Evolutionary conservation across 2,888 invertebrate genomes (phyloP), one percentile per base, ranked within the genome.

Genomic region (Therioaphis trifolii): DNA sequence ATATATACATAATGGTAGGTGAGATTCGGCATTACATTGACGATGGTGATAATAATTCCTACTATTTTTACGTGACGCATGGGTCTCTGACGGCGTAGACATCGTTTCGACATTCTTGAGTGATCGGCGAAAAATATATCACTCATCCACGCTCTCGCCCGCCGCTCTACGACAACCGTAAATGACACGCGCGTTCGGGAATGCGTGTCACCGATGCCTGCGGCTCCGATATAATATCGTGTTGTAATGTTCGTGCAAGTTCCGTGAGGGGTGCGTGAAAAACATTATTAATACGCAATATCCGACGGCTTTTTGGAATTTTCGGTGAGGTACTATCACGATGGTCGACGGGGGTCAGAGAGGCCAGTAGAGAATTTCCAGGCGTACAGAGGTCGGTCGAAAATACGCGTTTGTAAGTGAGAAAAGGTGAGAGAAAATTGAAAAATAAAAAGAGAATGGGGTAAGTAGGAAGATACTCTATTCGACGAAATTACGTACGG

Each of bases 51-150:
- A 80, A 80, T 72, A 61, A 82, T 82, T 66, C 74, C 61, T 24
- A 72, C 18, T 82, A 74, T 82, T 74, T 72, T 82, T 82, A 82
- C 21, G 24, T 49, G 21, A 24, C 61, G 15, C 27, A 4, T 43
- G 21, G 2, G 2, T 1, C 18, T 35, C 15, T 11, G 35, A 24
- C n/a, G n/a, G 21, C 55, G n/a, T 5, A 55, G n/a, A 55, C 68
- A 77, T 77, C 29, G 35, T 78, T 78, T 68, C 35, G 68, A 78
- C 78, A 79, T 79, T 79, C 78, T 55, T 27, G 43, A 55, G 55
- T 43, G 68, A 79, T 69, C 27, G 78, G 55, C n/a, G 14, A 69
- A 77, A 79, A 69, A 79, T 79, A 79, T 79, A n/a, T n/a, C n/a
- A n/a, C n/a, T n/a, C n/a, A n/a, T n/a, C 35, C 68, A 55, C 55